A percentile compares a stretch with the other conserved stretches of the same genome.
Evolutionary conservation across 2,797 vertebrate species (phyloP).

Genomic region (Coranthus polyacanthus): DNA sequence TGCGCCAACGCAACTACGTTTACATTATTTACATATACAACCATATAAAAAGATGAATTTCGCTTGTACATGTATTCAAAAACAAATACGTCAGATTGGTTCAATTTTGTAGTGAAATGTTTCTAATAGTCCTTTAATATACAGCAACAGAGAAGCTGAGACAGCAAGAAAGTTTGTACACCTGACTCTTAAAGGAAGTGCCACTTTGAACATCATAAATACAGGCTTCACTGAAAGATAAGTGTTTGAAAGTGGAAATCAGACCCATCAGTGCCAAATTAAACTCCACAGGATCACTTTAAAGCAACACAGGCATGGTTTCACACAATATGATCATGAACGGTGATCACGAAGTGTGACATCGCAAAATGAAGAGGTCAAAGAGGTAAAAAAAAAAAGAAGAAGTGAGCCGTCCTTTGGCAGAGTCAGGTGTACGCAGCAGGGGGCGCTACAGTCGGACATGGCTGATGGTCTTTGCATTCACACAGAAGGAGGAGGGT

Average conservation of each 20-base stretch:
- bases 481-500: constrained; percentile 50
- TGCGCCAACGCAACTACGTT: constrained; percentile 17
- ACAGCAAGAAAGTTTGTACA: neutral
- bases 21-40: constrained; percentile 73
- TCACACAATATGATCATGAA: constrained; percentile 23
- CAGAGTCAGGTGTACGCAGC: constrained; percentile 32
- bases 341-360: constrained; percentile 7
- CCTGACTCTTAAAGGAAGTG: constrained; percentile 48
- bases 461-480: constrained; percentile 74
- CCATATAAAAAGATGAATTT: constrained; percentile 54
- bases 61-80: constrained; percentile 44
- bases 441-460: constrained; percentile 23
- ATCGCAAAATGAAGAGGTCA: neutral
- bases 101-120: constrained; percentile 44
- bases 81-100: constrained; percentile 50
- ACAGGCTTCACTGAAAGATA: neutral
- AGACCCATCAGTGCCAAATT: constrained; percentile 1
- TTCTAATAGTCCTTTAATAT: constrained; percentile 57
- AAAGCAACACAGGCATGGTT: constrained; percentile 6
- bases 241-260: neutral
- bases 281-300: constrained; percentile 38
- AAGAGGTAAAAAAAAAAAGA: neutral
- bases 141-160: constrained; percentile 52
- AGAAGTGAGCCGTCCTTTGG: constrained; percentile 4
- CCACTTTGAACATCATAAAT: constrained; percentile 6